A percentile compares a stretch with the other conserved stretches of the same genome.
phyloP scores from a whole-genome alignment of 2,113 vertebrate species.

The Ardeotis arabs region DNA sequence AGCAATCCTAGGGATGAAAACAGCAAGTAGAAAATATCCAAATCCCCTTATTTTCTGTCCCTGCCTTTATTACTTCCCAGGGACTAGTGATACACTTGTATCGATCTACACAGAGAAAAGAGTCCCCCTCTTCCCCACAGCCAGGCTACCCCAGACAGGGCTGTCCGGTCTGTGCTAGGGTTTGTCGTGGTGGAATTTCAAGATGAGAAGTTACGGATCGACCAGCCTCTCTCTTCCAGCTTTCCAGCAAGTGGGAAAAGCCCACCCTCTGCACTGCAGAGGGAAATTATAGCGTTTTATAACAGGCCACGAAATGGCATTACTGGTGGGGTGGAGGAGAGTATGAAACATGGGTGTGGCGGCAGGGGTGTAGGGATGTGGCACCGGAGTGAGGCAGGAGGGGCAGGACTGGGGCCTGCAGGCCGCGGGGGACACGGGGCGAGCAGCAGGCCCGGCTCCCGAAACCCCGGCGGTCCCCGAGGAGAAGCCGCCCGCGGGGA shows the following conservation, averaged over 20 bases:
- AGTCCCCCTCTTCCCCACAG: background rate
- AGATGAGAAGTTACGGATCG: rapidly evolving
- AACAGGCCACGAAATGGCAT: background rate
- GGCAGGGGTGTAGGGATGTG: rapidly evolving
- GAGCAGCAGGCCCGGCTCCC: too few species aligned
- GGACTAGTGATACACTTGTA: background rate
- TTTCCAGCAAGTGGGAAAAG: background rate
- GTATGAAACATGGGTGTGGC: rapidly evolving
- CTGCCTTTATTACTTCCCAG: background rate
- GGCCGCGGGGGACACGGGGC: background rate
- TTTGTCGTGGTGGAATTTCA: rapidly evolving
- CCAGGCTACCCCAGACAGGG: too few species aligned
- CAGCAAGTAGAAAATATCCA: background rate
- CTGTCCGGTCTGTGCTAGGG: rapidly evolving
- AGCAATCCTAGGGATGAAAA: background rate
- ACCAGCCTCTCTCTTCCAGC: background rate
- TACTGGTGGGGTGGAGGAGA: rapidly evolving
- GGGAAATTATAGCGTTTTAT: background rate
- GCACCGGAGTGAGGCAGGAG: rapidly evolving
- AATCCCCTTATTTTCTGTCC: background rate
- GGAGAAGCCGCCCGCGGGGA: background rate
- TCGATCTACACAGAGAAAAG: rapidly evolving
- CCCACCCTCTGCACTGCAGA: rapidly evolving
- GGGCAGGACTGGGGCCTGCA: background rate
- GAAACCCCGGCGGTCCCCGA: too few species aligned